Conservation (phyloP, 2,888 invertebrate species). For the Dryocosmus kuriphilus region DNA sequence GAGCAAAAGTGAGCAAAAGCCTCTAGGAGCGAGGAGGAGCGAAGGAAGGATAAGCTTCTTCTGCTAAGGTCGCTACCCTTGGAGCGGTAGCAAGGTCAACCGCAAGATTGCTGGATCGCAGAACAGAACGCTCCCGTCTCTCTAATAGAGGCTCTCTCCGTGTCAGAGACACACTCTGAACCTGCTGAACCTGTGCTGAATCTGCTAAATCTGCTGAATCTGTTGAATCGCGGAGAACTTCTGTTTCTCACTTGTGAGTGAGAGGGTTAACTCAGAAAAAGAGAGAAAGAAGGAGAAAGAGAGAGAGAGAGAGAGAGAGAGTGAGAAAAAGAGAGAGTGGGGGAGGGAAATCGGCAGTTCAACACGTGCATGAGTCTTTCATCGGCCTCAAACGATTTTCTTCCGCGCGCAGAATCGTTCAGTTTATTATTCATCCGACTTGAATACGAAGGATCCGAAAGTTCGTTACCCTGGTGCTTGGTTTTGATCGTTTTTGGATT, state of each 20-base stretch:
- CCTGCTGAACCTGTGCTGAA: conserved; percentile 6
- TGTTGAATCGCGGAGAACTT: conserved; percentile 10
- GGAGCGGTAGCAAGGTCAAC: conserved; percentile 70
- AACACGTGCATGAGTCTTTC: conserved; percentile 32
- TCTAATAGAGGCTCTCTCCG: conserved; percentile 47
- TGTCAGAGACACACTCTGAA: conserved; percentile 37
- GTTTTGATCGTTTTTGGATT: conserved; percentile 7
- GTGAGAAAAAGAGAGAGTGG: not conserved
- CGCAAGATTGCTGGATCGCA: conserved; percentile 61
- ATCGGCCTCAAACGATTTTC: conserved; percentile 22
- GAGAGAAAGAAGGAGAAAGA: not conserved
- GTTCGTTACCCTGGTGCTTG: conserved; percentile 7
- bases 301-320: not conserved
- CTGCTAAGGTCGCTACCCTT: conserved; percentile 68
- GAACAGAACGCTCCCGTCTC: conserved; percentile 60
- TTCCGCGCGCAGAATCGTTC: conserved; percentile 9
- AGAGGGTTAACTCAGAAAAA: conserved; percentile 25
- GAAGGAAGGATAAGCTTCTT: conserved; percentile 54
- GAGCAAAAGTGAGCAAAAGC: conserved; percentile 37
- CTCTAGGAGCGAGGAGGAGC: conserved; percentile 56
- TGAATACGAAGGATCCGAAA: not conserved
- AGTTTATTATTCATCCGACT: not conserved
- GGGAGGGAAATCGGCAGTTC: conserved; percentile 29
- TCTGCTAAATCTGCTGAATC: no score
- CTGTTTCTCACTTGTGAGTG: not conserved